A percentile compares a stretch with the other conserved stretches of the same genome.
Evolutionary conservation across 2,888 invertebrate species (phyloP).

Genomic region (Orchesella flavescens): DNA sequence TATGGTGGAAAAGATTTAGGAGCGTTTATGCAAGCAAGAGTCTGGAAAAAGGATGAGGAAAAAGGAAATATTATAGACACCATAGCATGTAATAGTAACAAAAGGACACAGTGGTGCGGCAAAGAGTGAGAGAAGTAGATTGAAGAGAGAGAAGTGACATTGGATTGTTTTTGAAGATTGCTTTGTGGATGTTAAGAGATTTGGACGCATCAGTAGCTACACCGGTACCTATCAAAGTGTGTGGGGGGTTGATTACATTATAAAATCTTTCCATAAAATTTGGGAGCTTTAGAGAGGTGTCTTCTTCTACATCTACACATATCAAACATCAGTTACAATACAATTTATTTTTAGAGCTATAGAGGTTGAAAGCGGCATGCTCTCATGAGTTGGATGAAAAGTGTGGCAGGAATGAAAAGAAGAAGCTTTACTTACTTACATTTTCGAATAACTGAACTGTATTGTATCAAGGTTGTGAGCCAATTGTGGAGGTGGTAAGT

Average conservation of each 20-base stretch:
- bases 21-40: constrained; percentile 12
- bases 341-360: background rate
- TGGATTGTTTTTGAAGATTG: constrained; percentile 18
- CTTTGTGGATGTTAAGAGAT: background rate
- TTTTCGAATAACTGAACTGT: no score
- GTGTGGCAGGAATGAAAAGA: background rate
- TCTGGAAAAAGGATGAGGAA: background rate
- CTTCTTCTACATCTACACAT: no score
- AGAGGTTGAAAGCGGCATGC: background rate
- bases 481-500: background rate
- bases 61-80: background rate
- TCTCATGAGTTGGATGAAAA: background rate
- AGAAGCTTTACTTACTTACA: background rate
- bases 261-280: background rate
- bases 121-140: background rate
- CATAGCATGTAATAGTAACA: background rate
- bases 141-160: background rate
- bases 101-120: background rate
- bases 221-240: background rate
- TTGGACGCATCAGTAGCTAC: constrained; percentile 7
- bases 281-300: no score
- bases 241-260: constrained; percentile 3
- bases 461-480: no score
- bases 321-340: constrained; percentile 7
- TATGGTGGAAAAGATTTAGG: constrained; percentile 36